Evolutionary conservation across 2,113 vertebrate genomes (phyloP).

Genomic region (Lanius collurio): DNA sequence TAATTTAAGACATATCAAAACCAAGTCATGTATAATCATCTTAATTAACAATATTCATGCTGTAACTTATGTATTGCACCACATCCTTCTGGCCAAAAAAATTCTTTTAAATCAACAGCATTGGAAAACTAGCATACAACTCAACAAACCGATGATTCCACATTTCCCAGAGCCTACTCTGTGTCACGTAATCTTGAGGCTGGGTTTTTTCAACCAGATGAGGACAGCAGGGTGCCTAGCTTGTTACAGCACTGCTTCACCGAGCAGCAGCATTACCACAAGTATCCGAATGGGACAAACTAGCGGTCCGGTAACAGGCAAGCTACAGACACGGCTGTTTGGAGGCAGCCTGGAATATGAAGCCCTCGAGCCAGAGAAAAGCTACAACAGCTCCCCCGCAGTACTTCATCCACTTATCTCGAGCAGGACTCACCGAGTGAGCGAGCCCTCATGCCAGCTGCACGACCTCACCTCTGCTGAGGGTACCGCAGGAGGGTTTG

Average conservation of each 20-base stretch:
- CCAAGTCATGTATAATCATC: background rate
- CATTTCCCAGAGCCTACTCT: background rate
- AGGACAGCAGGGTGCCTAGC: background rate
- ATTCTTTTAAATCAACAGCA: background rate
- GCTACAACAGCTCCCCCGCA: background rate
- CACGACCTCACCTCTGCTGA: background rate
- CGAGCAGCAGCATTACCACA: background rate
- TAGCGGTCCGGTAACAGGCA: rapidly evolving
- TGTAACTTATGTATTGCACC: background rate
- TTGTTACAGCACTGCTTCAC: background rate
- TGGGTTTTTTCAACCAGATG: background rate
- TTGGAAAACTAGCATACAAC: background rate
- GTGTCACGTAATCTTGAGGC: background rate
- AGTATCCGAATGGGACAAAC: background rate
- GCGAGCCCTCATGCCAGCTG: background rate
- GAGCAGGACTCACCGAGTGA: rapidly evolving
- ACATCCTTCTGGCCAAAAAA: background rate
- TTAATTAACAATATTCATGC: background rate
- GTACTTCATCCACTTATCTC: background rate
- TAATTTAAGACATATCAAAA: background rate
- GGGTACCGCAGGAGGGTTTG: background rate
- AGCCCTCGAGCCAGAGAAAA: background rate
- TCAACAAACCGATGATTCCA: background rate
- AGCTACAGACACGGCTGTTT: background rate
- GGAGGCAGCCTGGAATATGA: background rate